These are phyloP conservation scores for Cephus nigrinus DNA, from an alignment of 2,888 invertebrate genomes.

Conservation along the genomic window DNA sequence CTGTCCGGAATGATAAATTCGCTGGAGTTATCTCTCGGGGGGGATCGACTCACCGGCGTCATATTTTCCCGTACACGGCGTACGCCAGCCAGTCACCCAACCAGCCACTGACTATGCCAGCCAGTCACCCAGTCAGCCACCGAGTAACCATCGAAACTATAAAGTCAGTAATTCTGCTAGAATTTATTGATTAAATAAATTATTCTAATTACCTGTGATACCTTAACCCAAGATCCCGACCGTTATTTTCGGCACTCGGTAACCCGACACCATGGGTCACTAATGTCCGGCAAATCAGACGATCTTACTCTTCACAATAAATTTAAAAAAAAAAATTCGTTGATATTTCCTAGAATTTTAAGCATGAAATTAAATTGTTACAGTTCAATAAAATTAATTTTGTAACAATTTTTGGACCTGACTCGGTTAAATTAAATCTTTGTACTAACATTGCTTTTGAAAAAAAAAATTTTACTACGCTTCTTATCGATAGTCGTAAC, in stretches of 20 bases:
- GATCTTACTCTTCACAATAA: too few relatives aligned
- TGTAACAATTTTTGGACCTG: too few relatives aligned
- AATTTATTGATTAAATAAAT: background rate
- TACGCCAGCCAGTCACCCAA: conserved; percentile 11
- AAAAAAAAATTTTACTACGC: background rate
- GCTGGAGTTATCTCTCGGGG: conserved; percentile 21
- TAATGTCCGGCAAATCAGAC: too few relatives aligned
- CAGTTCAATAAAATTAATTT: too few relatives aligned
- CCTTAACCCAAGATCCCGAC: background rate
- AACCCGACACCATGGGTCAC: too few relatives aligned
- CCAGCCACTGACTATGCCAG: background rate
- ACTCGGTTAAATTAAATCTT: too few relatives aligned
- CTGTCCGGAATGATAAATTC: conserved; percentile 26
- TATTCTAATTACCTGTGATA: background rate
- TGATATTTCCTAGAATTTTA: too few relatives aligned
- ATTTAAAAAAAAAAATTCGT: too few relatives aligned
- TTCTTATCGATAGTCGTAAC: background rate
- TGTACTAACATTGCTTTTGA: background rate
- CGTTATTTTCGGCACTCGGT: background rate
- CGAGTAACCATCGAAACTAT: background rate
- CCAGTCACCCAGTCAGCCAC: background rate
- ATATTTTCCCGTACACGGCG: conserved; percentile 18
- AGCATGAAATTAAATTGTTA: too few relatives aligned
- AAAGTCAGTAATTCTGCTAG: background rate
- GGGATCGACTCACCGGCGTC: conserved; percentile 20